phyloP scores from a whole-genome alignment of 1,140 invertebrate genomes.

The Ridgeia piscesae region DNA sequence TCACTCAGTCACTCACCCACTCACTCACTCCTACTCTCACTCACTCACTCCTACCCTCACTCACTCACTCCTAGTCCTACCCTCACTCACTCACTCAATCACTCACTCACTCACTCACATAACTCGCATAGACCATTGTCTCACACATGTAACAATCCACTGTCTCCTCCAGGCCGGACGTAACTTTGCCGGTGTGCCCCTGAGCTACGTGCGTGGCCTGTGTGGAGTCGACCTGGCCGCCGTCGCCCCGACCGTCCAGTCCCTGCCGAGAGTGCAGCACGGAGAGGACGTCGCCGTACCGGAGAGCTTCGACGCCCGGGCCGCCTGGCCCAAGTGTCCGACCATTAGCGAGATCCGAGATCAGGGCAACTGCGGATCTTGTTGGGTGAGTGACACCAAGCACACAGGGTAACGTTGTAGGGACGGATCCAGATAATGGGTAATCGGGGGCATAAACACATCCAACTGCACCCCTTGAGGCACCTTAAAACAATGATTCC shows the following conservation, averaged over 20 bases:
- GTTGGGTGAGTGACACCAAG: conserved; percentile 54
- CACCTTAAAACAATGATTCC: no score
- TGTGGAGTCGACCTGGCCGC: conserved; percentile 64
- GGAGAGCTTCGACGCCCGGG: conserved; percentile 76
- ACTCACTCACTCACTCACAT: background rate
- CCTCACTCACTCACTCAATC: background rate
- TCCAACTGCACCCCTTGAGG: no score
- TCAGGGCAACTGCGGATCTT: conserved; percentile 62
- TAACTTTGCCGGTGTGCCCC: conserved; percentile 64
- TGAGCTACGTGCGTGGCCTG: conserved; percentile 51
- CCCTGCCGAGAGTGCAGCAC: conserved; percentile 41
- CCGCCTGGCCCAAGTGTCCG: conserved; percentile 81
- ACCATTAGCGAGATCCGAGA: conserved; percentile 64
- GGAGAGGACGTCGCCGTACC: conserved; percentile 62
- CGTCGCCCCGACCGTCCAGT: conserved; percentile 62
- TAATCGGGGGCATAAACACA: no score
- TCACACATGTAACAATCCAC: conserved; percentile 11
- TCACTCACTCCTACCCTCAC: background rate
- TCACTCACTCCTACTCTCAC: background rate
- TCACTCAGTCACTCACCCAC: background rate
- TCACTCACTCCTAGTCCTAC: background rate
- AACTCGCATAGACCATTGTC: background rate
- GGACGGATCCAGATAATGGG: no score
- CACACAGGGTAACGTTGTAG: background rate
- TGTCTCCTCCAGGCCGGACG: conserved; percentile 63